phyloP scores from a whole-genome alignment of 2,113 vertebrate genomes.

The Parus major region DNA sequence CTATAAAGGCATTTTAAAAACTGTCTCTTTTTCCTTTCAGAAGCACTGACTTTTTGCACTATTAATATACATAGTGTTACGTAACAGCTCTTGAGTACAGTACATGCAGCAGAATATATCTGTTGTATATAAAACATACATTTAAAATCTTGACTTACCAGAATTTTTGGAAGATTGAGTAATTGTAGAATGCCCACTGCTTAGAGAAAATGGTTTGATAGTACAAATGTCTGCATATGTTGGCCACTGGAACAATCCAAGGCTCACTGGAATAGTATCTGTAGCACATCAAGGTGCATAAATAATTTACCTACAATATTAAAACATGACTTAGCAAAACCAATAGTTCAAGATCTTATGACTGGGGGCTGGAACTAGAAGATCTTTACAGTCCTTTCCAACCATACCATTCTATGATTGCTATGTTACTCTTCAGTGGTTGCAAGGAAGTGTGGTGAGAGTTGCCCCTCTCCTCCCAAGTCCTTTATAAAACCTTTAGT shows the following conservation, averaged over 20 bases:
- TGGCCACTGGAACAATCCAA: slow-evolving; percentile 77
- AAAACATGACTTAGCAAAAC: slow-evolving; percentile 78
- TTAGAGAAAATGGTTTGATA: slow-evolving; percentile 78
- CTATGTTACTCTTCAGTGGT: slow-evolving; percentile 66
- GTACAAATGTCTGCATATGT: slow-evolving; percentile 78
- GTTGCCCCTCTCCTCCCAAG: neutral
- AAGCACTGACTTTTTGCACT: slow-evolving; percentile 77
- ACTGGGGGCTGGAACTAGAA: neutral
- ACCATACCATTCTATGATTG: slow-evolving; percentile 47
- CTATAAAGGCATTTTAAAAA: slow-evolving; percentile 83
- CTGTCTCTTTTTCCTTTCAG: slow-evolving; percentile 67
- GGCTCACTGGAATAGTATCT: slow-evolving; percentile 75
- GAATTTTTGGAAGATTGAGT: slow-evolving; percentile 77
- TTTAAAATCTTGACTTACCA: slow-evolving; percentile 71
- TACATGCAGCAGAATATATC: slow-evolving; percentile 81
- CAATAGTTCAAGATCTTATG: slow-evolving; percentile 71
- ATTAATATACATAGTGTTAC: slow-evolving; percentile 80
- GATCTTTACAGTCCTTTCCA: neutral
- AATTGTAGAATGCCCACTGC: slow-evolving; percentile 76
- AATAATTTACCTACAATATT: slow-evolving; percentile 82
- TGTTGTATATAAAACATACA: slow-evolving; percentile 81
- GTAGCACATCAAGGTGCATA: slow-evolving; percentile 75
- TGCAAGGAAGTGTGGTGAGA: slow-evolving; percentile 49
- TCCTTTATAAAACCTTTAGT: slow-evolving; percentile 63
- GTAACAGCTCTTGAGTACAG: slow-evolving; percentile 81